Conservation (phyloP, 2,888 invertebrate genomes). For the Melieria picta region DNA sequence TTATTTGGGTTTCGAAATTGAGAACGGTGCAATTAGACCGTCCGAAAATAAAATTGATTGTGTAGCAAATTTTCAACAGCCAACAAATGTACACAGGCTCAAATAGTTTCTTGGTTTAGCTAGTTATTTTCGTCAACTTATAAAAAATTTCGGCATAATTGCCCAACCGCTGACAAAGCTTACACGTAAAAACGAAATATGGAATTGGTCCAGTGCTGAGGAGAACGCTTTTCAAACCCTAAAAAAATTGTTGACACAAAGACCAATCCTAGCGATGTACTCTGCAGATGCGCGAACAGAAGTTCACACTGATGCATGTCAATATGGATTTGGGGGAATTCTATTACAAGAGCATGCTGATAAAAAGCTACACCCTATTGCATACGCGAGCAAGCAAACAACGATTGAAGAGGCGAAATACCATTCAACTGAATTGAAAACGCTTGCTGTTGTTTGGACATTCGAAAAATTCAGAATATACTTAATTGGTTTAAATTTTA, state of each 20-base stretch:
- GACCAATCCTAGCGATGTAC: conserved; percentile 25
- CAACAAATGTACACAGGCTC: conserved; percentile 2
- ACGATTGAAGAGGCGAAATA: conserved; percentile 31
- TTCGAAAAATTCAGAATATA: conserved; percentile 33
- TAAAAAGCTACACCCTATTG: conserved; percentile 24
- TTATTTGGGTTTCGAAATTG: too few relatives aligned
- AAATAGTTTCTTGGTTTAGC: background rate
- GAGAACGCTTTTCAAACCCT: conserved; percentile 16
- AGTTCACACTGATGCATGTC: conserved; percentile 35
- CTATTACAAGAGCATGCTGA: conserved; percentile 30
- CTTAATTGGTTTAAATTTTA: conserved; percentile 30
- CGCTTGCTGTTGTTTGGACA: conserved; percentile 34
- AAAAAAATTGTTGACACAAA: conserved; percentile 27
- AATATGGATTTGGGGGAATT: conserved; percentile 30
- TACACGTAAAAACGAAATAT: background rate
- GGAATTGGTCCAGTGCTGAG: background rate
- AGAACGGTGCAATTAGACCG: background rate
- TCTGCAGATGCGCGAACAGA: conserved; percentile 29
- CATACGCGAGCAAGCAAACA: conserved; percentile 33
- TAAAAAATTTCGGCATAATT: conserved; percentile 1
- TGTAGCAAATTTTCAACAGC: background rate
- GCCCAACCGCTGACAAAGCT: conserved; percentile 4
- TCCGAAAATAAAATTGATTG: conserved; percentile 1
- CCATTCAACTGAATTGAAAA: conserved; percentile 34
- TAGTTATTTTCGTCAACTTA: background rate